phyloP scores from a whole-genome alignment of 2,797 vertebrate species.

The Gymnodraco acuticeps region DNA sequence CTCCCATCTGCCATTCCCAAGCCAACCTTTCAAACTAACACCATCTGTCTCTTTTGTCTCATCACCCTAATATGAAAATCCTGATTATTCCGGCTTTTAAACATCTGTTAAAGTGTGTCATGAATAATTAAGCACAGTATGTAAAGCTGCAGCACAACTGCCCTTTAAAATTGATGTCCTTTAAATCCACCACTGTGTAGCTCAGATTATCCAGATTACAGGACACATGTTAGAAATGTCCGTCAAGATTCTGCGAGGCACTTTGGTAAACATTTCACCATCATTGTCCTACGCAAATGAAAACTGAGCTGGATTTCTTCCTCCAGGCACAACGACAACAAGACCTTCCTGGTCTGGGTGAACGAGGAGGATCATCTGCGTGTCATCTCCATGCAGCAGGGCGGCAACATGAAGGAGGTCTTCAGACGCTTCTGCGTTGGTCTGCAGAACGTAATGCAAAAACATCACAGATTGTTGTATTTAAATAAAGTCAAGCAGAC shows the following conservation, averaged over 20 bases:
- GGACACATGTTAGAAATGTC: background rate
- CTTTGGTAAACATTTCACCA: background rate
- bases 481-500: background rate
- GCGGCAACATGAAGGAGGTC: slow-evolving; percentile 97
- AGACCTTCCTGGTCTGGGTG: slow-evolving; percentile 98
- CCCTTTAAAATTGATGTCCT: background rate
- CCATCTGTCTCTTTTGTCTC: slow-evolving; percentile 15
- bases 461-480: background rate
- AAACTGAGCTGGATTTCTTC: slow-evolving; percentile 9
- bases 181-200: background rate
- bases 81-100: slow-evolving; percentile 22
- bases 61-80: slow-evolving; percentile 2
- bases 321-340: slow-evolving; percentile 95
- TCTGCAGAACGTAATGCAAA: slow-evolving; percentile 79
- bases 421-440: slow-evolving; percentile 95
- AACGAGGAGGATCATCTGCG: slow-evolving; percentile 98
- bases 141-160: slow-evolving; percentile 7
- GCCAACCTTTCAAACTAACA: background rate
- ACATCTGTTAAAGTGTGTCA: slow-evolving; percentile 29
- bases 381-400: slow-evolving; percentile 99
- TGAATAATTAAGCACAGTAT: background rate
- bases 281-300: background rate
- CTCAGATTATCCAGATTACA: background rate
- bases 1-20: slow-evolving; percentile 1
- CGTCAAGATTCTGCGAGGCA: background rate